Percentiles rank a stretch among this genome's conserved stretches.
Evolutionary conservation across 2,888 invertebrate species (phyloP).

Genomic region (Hoplodrina ambigua): DNA sequence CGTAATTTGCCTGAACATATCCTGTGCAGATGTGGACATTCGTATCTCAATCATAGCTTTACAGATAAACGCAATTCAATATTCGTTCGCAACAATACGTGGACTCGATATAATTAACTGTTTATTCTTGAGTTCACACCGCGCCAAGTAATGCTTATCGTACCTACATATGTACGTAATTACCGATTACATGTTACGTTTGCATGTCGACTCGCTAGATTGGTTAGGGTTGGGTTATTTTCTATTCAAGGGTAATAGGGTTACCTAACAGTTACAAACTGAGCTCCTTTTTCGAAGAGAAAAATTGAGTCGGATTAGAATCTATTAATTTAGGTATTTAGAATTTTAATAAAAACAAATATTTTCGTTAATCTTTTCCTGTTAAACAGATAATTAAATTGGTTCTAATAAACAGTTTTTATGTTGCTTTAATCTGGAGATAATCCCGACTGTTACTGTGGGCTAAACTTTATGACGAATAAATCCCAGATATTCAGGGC

Average conservation of each 20-base stretch:
- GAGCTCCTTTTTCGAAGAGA: not conserved
- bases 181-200: constrained; percentile 54
- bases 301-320: not conserved
- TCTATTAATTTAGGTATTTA: not conserved
- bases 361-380: constrained; percentile 6
- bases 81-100: constrained; percentile 36
- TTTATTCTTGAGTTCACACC: constrained; percentile 57
- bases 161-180: constrained; percentile 53
- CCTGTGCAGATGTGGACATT: not conserved
- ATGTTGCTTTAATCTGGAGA: not conserved
- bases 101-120: constrained; percentile 50
- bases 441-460: not conserved
- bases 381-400: constrained; percentile 11
- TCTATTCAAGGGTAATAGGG: constrained; percentile 51
- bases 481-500: constrained; percentile 24
- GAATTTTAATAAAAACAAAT: constrained; percentile 7
- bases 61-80: constrained; percentile 36
- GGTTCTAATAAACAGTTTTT: constrained; percentile 5
- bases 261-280: constrained; percentile 22
- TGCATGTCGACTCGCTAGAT: constrained; percentile 44
- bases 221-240: constrained; percentile 45
- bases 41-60: constrained; percentile 5
- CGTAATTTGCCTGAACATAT: not conserved
- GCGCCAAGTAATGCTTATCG: constrained; percentile 55
- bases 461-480: constrained; percentile 16